Evolutionary conservation across 2,888 invertebrate genomes (phyloP).

Genomic region (Beris morrisii): DNA sequence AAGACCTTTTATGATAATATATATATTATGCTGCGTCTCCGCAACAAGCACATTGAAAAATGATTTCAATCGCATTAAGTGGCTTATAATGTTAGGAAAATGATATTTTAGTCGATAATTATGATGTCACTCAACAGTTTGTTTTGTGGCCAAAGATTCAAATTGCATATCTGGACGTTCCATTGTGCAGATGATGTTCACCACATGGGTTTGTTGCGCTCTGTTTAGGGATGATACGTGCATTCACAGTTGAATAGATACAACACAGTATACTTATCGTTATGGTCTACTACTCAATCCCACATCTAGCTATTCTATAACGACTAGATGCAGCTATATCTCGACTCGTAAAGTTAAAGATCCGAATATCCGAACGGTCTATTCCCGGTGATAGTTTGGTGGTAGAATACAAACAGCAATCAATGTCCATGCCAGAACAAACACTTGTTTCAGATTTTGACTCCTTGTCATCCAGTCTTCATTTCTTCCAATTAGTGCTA

Average conservation of each 20-base stretch:
- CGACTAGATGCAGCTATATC: no score
- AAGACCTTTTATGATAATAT: no score
- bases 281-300: no score
- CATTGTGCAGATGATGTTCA: constrained; percentile 20
- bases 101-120: constrained; percentile 28
- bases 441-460: constrained; percentile 31
- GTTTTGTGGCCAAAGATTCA: constrained; percentile 34
- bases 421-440: constrained; percentile 28
- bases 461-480: constrained; percentile 15
- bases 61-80: background rate
- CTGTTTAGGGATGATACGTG: constrained; percentile 6
- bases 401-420: constrained; percentile 21
- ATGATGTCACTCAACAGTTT: constrained; percentile 34
- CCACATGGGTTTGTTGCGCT: constrained; percentile 11
- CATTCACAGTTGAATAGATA: background rate
- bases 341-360: no score
- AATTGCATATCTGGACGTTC: constrained; percentile 29
- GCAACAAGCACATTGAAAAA: background rate
- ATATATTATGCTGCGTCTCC: background rate
- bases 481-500: constrained; percentile 23
- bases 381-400: constrained; percentile 1
- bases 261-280: background rate
- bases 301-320: no score
- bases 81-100: background rate
- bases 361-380: background rate